Base-by-base conservation (phyloP, 2,888 invertebrate species). In the Nebria salina region DNA sequence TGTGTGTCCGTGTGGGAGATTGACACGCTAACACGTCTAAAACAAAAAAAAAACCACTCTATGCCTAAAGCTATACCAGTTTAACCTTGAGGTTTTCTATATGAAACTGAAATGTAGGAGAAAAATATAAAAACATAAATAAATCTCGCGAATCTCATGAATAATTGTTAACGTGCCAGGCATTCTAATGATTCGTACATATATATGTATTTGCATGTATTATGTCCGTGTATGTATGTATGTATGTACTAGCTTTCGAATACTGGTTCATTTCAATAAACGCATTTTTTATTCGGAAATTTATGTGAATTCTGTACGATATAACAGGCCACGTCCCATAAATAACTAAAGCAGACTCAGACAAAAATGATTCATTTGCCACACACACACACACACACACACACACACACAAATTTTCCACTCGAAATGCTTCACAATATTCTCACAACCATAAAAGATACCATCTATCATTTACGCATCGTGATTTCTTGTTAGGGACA, bases 301-400 rank as follows among this genome's bases (percentile, higher is more conserved):
- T 54, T 54, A 54, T 54, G 54, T 54, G 54, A 6, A 54, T 54
- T 54, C 13, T 54, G 54, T 7, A 13, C 34, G 4, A 34, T 34
- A 13, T 54, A 54, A 54, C 8, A 54, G 54, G 4, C 54, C 7
- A 8, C 7, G 54, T 11, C 11, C 7, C 54, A 54, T 54, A 54
- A 54, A 54, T 54, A 54, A 54, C 54, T 8, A 54, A 13, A 13
- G 54, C 54, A 54, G 54, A 54, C 54, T 7, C 54, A 54, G 54
- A 54, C 54, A 54, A 54, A 54, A 54, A 54, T 54, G 54, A 54
- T 54, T 54, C 54, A 54, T 54, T 54, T 54, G 54, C 54, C 65
- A 73, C 65, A 77, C 34, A 72, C 72, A 72, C 25, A 72, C 72
- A 72, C 41, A 72, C 72, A 72, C 11, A 26, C 34, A 72, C 72